Conservation (phyloP, 2,113 vertebrate species). For the Emydocephalus ijimae region DNA sequence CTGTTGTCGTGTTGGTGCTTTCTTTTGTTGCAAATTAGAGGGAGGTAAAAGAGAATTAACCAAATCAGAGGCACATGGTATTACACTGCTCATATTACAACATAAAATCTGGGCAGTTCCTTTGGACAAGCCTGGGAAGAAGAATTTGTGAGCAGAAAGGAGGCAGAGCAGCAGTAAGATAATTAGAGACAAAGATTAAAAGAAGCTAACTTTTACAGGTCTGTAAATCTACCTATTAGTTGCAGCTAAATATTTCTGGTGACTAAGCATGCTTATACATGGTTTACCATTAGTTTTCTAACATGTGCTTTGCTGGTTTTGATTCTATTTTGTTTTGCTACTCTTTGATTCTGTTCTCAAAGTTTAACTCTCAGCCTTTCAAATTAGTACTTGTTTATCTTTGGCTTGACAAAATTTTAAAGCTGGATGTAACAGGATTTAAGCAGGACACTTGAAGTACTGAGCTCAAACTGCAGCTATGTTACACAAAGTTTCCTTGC, state of each 20-base stretch:
- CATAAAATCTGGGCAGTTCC: slow-evolving; percentile 66
- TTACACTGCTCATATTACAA: slow-evolving; percentile 70
- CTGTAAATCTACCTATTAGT: slow-evolving; percentile 43
- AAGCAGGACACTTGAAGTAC: slow-evolving; percentile 30
- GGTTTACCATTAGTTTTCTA: slow-evolving; percentile 32
- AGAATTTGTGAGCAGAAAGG: slow-evolving; percentile 54
- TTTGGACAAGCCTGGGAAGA: slow-evolving; percentile 50
- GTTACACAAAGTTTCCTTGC: slow-evolving; percentile 41
- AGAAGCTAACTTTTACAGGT: slow-evolving; percentile 20
- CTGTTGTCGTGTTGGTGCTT: slow-evolving; percentile 51
- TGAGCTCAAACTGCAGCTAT: slow-evolving; percentile 2
- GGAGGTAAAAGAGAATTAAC: slow-evolving; percentile 59
- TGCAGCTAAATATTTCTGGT: slow-evolving; percentile 6
- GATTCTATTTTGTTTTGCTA: slow-evolving; percentile 6
- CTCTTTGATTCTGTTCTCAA: slow-evolving; percentile 12
- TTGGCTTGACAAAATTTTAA: slow-evolving; percentile 13
- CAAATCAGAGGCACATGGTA: slow-evolving; percentile 62
- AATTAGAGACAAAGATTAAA: slow-evolving; percentile 62
- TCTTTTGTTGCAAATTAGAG: slow-evolving; percentile 39
- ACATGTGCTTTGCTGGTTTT: slow-evolving; percentile 14
- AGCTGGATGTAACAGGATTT: neutral
- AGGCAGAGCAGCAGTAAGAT: slow-evolving; percentile 55
- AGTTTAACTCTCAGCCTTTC: neutral
- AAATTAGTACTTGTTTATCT: slow-evolving; percentile 4
- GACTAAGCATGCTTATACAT: neutral